Evolutionary conservation across 2,888 invertebrate species (phyloP), one percentile per base, ranked within the genome.

Genomic region (Prosapia bicincta): DNA sequence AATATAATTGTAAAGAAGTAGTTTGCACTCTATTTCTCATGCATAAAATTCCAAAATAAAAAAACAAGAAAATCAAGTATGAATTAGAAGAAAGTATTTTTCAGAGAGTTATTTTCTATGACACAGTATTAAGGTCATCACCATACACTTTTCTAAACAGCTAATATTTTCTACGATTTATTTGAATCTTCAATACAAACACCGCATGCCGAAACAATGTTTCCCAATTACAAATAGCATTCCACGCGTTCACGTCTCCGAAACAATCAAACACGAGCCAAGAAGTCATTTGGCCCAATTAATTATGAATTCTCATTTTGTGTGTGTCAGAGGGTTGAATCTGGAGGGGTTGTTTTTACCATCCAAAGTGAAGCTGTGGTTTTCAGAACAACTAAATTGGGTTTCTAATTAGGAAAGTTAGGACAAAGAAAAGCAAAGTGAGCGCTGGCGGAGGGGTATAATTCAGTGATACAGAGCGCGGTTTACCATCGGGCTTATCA

Each of bases 221-320:
- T n/a, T n/a, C n/a, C n/a, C n/a, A n/a, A n/a, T n/a, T n/a, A n/a
- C n/a, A 38, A 38, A 38, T 38, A 38, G 10, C 38, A 13, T 38
- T 13, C 38, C 13, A 13, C 15, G 3, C 13, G 6, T 13, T 15
- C 10, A 9, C 15, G 15, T 38, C 38, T 6, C 38, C 2, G 10
- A 38, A 38, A 38, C 15, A 38, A 38, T 38, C 20, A 54, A 54
- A 54, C 54, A 20, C 54, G 3, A 54, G 3, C 20, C 1, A 54
- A 20, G 54, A 9, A 20, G 20, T 20, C 54, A 54, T 54, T 54
- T 54, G 20, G 54, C 54, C 54, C 54, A 54, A 54, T 54, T 54
- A 54, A 54, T 54, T 54, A 54, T 54, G 54, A 54, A 54, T 54
- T 54, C 54, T 54, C 54, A 54, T 54, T 54, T 54, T 54, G 54